A percentile compares a stretch with the other conserved stretches of the same genome.
phyloP scores from a whole-genome alignment of 1,140 invertebrate species.

The Trichogramma pretiosum region DNA sequence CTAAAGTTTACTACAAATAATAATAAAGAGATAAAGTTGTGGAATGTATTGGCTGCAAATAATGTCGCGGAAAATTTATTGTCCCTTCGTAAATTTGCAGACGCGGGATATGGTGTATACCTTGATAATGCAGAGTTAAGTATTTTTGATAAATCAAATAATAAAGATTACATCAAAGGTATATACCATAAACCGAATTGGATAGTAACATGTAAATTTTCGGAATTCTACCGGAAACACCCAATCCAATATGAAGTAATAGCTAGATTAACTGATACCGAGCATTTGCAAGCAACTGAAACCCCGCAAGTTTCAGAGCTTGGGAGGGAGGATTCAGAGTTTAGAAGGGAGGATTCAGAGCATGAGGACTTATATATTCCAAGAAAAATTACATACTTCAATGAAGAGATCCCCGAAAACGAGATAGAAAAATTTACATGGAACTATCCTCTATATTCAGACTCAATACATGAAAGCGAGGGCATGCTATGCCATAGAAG shows the following conservation, averaged over 20 bases:
- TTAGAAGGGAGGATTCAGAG: too few species aligned
- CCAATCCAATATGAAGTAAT: background rate
- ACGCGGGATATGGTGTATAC: conserved; percentile 19
- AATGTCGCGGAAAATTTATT: conserved; percentile 21
- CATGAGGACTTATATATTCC: conserved; percentile 8
- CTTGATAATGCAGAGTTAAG: conserved; percentile 17
- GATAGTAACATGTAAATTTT: conserved; percentile 16
- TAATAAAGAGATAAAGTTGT: conserved; percentile 17
- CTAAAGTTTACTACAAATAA: too few species aligned
- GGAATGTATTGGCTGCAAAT: conserved; percentile 19
- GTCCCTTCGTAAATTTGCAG: too few species aligned
- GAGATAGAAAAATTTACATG: conserved; percentile 7
- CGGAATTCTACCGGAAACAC: conserved; percentile 3
- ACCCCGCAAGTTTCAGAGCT: conserved; percentile 14
- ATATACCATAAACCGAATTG: conserved; percentile 19
- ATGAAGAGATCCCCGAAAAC: conserved; percentile 14
- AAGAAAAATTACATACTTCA: too few species aligned
- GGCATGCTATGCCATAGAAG: conserved; percentile 7
- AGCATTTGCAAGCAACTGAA: conserved; percentile 15
- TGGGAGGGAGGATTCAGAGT: conserved; percentile 21
- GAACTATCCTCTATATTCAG: conserved; percentile 1
- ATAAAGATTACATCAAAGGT: conserved; percentile 18
- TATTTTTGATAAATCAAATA: conserved; percentile 15
- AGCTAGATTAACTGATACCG: background rate
- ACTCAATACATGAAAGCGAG: conserved; percentile 11